Percentiles rank a stretch among this genome's conserved stretches.
Conservation (phyloP, 2,797 vertebrate species). For the Acipenser ruthenus region DNA sequence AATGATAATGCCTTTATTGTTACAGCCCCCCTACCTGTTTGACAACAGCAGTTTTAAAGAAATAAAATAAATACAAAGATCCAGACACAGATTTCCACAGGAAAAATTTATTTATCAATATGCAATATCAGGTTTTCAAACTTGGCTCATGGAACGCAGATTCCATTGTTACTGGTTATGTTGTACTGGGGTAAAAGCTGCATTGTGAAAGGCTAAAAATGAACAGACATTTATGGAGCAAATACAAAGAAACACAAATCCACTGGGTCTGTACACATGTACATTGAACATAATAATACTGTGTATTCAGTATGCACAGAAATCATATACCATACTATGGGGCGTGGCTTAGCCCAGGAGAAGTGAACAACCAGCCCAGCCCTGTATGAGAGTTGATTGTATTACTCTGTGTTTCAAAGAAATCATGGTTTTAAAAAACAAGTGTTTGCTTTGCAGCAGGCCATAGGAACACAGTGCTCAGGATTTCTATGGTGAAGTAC, state of each 20-base stretch:
- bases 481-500: too few relatives aligned
- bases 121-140: constrained; percentile 60
- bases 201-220: constrained; percentile 40
- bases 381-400: constrained; percentile 30
- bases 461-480: too few relatives aligned
- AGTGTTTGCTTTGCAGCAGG: neutral
- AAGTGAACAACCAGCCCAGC: constrained; percentile 29
- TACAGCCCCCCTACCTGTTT: too few relatives aligned
- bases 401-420: neutral
- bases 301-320: constrained; percentile 53
- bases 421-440: neutral
- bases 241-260: constrained; percentile 54
- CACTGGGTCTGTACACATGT: constrained; percentile 59
- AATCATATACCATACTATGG: constrained; percentile 31
- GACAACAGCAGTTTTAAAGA: neutral
- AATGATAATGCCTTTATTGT: too few relatives aligned
- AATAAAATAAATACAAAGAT: constrained; percentile 1
- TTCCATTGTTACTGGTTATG: constrained; percentile 58
- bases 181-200: constrained; percentile 46
- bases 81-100: constrained; percentile 49
- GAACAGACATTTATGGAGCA: constrained; percentile 51
- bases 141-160: constrained; percentile 54
- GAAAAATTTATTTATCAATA: constrained; percentile 73
- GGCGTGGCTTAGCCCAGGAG: constrained; percentile 30
- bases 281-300: constrained; percentile 57